phyloP scores from a whole-genome alignment of 2,113 vertebrate species.

The Poeciliopsis prolifica region DNA sequence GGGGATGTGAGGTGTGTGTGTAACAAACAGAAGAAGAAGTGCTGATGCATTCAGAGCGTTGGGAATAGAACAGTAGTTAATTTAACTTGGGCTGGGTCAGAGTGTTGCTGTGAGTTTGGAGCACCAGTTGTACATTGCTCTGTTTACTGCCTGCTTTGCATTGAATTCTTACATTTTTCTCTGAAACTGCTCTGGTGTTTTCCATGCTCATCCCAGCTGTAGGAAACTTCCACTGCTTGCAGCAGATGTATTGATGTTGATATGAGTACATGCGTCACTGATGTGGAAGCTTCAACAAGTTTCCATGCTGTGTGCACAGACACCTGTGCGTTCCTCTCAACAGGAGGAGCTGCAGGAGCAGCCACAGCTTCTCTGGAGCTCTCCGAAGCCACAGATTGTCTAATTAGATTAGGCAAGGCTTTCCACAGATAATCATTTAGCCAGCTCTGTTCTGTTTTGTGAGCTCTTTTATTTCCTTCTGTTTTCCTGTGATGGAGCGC shows the following conservation, averaged over 20 bases:
- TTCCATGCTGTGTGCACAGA: conserved; percentile 2
- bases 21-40: conserved; percentile 2
- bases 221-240: not conserved
- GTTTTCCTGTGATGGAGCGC: conserved; percentile 79
- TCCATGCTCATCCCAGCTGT: conserved; percentile 11
- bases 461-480: conserved; percentile 19
- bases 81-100: not conserved
- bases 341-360: conserved; percentile 48
- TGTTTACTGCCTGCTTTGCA: not conserved
- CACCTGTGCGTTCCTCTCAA: conserved; percentile 26
- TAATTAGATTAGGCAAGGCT: conserved; percentile 92
- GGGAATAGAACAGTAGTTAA: not conserved
- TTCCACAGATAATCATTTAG: conserved; percentile 90
- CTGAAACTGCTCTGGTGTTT: not conserved
- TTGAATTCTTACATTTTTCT: not conserved
- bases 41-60: not conserved
- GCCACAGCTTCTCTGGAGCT: conserved; percentile 51
- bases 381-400: conserved; percentile 79
- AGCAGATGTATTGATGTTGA: not conserved
- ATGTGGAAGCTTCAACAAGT: conserved; percentile 1
- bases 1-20: conserved; percentile 1
- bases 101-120: not conserved
- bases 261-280: not conserved
- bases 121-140: not conserved
- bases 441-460: conserved; percentile 62